These are phyloP conservation scores for Myxocyprinus asiaticus DNA, from an alignment of 2,113 vertebrate genomes.

Conservation along the genomic window DNA sequence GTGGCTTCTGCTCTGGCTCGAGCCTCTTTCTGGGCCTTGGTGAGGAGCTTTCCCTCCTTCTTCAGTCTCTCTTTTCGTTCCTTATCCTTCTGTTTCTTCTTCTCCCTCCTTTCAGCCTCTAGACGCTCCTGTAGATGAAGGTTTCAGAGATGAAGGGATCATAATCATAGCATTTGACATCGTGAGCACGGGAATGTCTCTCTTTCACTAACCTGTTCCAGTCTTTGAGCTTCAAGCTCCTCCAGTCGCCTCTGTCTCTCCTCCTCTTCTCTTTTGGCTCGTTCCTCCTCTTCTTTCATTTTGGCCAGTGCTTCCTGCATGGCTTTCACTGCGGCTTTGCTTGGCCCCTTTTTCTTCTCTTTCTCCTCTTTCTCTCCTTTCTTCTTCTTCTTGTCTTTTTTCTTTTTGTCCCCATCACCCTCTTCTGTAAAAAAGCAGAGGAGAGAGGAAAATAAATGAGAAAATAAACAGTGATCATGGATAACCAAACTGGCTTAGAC, in stretches of 20 bases:
- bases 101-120: conserved; percentile 93
- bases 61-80: conserved; percentile 96
- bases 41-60: conserved; percentile 95
- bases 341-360: conserved; percentile 96
- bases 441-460: too few species aligned
- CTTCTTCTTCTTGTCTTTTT: conserved; percentile 96
- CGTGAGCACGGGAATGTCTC: background rate
- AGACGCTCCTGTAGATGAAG: conserved; percentile 82
- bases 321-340: conserved; percentile 94
- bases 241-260: conserved; percentile 83
- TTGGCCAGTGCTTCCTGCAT: conserved; percentile 96
- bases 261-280: conserved; percentile 87
- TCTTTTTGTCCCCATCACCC: conserved; percentile 90
- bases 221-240: conserved; percentile 87
- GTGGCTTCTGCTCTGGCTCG: conserved; percentile 88
- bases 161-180: background rate
- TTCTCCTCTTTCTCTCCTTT: conserved; percentile 83
- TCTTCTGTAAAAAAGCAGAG: conserved; percentile 69
- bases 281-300: conserved; percentile 96
- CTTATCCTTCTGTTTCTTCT: conserved; percentile 96
- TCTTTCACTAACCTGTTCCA: conserved; percentile 83
- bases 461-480: too few species aligned
- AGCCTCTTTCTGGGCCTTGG: conserved; percentile 90
- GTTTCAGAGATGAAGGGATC: background rate
- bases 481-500: too few species aligned